These are phyloP conservation scores for Zelleria hepariella DNA, from an alignment of 2,888 invertebrate species.

Conservation along the genomic window DNA sequence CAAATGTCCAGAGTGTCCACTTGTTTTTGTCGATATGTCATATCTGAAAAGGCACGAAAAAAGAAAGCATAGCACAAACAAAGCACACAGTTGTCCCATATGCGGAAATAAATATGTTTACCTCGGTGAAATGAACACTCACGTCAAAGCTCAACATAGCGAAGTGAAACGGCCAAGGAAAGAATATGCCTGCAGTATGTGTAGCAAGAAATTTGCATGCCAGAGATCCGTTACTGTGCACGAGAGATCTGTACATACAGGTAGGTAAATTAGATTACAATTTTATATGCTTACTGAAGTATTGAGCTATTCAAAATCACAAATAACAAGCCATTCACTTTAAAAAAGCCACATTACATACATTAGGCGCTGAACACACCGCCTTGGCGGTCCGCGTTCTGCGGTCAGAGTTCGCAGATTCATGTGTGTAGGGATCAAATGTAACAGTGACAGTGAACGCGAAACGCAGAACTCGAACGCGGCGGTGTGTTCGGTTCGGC, in stretches of 20 bases:
- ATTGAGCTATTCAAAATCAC: no score
- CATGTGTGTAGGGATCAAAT: no score
- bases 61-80: slow-evolving; percentile 41
- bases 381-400: no score
- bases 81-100: slow-evolving; percentile 42
- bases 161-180: slow-evolving; percentile 35
- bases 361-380: no score
- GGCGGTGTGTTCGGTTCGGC: no score
- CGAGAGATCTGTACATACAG: slow-evolving; percentile 62
- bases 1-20: slow-evolving; percentile 44
- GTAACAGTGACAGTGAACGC: no score
- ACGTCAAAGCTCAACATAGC: slow-evolving; percentile 45
- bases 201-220: slow-evolving; percentile 52
- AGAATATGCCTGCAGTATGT: slow-evolving; percentile 42
- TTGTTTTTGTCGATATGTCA: slow-evolving; percentile 32
- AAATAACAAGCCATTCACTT: no score
- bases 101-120: slow-evolving; percentile 50
- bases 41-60: slow-evolving; percentile 47
- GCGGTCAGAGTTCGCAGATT: no score
- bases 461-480: no score
- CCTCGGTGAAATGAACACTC: slow-evolving; percentile 39
- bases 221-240: slow-evolving; percentile 52
- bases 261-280: no score
- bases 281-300: no score
- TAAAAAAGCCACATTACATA: no score